Conservation (phyloP, 1,140 invertebrate species). For the Zaprionus capensis region DNA sequence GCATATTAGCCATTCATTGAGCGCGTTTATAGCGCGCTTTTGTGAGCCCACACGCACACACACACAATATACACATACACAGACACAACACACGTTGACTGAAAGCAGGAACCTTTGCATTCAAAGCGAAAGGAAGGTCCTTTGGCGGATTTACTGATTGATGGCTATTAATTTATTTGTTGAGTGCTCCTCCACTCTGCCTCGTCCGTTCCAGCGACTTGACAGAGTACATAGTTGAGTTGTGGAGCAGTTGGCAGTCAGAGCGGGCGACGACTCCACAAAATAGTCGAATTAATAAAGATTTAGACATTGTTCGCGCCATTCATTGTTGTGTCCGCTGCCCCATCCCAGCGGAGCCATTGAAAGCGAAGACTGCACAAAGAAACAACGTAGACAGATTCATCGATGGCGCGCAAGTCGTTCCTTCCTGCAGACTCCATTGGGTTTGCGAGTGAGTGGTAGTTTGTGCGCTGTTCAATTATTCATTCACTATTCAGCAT, state of each 20-base stretch:
- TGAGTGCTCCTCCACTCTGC: conserved; percentile 48
- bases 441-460: not conserved
- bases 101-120: conserved; percentile 62
- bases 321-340: conserved; percentile 57
- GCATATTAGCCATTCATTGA: conserved; percentile 80
- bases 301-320: conserved; percentile 77
- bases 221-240: conserved; percentile 20
- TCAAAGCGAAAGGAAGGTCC: conserved; percentile 78
- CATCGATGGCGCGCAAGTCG: conserved; percentile 23
- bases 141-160: conserved; percentile 81
- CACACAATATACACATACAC: conserved; percentile 16
- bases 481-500: conserved; percentile 3
- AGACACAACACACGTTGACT: conserved; percentile 21
- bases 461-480: conserved; percentile 4
- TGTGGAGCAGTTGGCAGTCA: not conserved
- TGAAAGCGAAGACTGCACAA: conserved; percentile 32
- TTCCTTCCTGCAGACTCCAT: conserved; percentile 12
- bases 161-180: conserved; percentile 83
- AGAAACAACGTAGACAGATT: conserved; percentile 39
- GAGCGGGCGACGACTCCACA: conserved; percentile 40
- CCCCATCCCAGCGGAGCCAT: conserved; percentile 25
- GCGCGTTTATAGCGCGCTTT: conserved; percentile 75
- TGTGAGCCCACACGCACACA: conserved; percentile 43
- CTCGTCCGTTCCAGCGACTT: not conserved
- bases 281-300: conserved; percentile 81